Base-by-base conservation (phyloP, 2,113 vertebrate species). In the Prinia subflava region DNA sequence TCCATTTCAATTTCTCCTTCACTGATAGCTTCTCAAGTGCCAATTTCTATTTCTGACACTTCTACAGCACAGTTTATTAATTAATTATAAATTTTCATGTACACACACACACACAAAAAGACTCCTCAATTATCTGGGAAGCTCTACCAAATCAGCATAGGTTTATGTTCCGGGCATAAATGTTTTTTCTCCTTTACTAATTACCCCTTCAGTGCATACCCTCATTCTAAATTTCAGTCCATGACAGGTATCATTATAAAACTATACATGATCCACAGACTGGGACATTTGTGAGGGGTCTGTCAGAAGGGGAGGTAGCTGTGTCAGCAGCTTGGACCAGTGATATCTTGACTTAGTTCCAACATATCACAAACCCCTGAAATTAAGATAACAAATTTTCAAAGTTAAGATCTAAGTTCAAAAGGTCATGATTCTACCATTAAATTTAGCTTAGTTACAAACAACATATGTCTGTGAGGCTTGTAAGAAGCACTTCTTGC, bases 281-380 rank as follows among this genome's bases (percentile, higher is more conserved):
- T 2, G 25, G 15, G 31, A 39, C 11, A 1, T 23, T 13, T 35
- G 25, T 4, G 37, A 67, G 13, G 15, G 4, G 8, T 22, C 27
- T 3, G 49, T 25, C 28, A 41, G 37, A 5, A 71, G 23, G 3
- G 9, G 60, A 47, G 8, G 21, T 14, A 18, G 8, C 31, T 55
- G 8, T 1, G 9, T 6, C 0, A 1, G 0, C 65, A 87, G 30
- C 42, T 63, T 2, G 0, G 35, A 46, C 23, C 46, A 62, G 28
- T 2, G 8, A n/a, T 20, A 19, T 2, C 42, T 47, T 80, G 10
- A 3, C 57, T 41, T 39, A 27, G 7, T 37, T 37, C 39, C 1
- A 4, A 42, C 13, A 33, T 14, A 6, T 15, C 10, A 47, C 27
- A 79, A 56, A 27, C 6, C 16, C 3, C 13, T 63, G 13, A 81